Conservation (phyloP, 2,888 invertebrate genomes). For the Andrena dorsata region DNA sequence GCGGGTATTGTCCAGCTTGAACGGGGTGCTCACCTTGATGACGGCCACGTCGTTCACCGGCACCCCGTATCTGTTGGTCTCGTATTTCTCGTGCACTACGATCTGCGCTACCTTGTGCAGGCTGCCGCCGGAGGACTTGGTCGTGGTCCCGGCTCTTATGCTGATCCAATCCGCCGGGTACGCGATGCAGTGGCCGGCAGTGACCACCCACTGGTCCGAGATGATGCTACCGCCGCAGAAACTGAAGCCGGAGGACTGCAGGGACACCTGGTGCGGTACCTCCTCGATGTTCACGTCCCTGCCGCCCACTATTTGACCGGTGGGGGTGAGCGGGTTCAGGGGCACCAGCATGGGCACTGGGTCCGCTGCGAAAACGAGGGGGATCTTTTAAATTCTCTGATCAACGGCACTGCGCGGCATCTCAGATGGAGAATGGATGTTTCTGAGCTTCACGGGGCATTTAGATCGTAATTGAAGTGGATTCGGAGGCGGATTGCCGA, state of each 20-base stretch:
- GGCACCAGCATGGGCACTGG: background rate
- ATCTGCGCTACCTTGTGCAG: slow-evolving; percentile 43
- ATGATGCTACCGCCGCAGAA: slow-evolving; percentile 87
- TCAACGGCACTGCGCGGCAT: too few species aligned
- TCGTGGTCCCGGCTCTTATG: slow-evolving; percentile 80
- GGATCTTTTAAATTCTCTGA: too few species aligned
- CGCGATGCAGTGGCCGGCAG: slow-evolving; percentile 87
- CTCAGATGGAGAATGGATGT: too few species aligned
- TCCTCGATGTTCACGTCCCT: slow-evolving; percentile 58
- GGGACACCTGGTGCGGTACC: slow-evolving; percentile 71
- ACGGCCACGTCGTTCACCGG: slow-evolving; percentile 86
- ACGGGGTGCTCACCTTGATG: slow-evolving; percentile 85
- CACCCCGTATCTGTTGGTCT: slow-evolving; percentile 48
- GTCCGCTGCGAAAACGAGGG: slow-evolving; percentile 15
- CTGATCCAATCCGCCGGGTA: slow-evolving; percentile 38
- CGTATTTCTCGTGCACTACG: slow-evolving; percentile 64
- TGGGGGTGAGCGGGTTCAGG: slow-evolving; percentile 24
- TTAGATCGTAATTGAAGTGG: too few species aligned
- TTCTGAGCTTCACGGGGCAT: too few species aligned
- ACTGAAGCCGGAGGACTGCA: slow-evolving; percentile 82
- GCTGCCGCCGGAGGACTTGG: slow-evolving; percentile 75
- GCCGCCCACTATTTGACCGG: slow-evolving; percentile 66
- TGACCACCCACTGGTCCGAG: slow-evolving; percentile 85
- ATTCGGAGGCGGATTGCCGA: too few species aligned
- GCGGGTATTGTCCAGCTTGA: slow-evolving; percentile 85